phyloP scores from a whole-genome alignment of 23 tunicate genomes.

The Clavelina lepadiformis region DNA sequence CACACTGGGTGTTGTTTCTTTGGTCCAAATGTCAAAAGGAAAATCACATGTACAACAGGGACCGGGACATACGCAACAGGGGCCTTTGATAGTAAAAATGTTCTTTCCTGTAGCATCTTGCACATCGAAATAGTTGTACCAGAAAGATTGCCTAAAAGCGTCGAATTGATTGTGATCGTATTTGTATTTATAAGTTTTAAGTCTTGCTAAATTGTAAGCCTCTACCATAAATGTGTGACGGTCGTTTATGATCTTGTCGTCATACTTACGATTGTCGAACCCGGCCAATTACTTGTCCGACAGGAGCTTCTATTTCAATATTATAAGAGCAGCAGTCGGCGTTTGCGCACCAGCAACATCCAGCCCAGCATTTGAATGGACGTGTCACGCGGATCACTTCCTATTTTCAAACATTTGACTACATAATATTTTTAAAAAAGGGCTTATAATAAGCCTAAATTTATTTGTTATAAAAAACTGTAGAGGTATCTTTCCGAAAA shows the following conservation, averaged over 20 bases:
- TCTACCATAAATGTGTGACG: too few species aligned
- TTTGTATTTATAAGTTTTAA: too few species aligned
- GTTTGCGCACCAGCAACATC: conserved; percentile 87
- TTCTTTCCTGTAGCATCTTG: conserved; percentile 38
- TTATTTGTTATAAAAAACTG: too few species aligned
- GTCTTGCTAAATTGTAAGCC: too few species aligned
- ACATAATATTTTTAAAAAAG: too few species aligned
- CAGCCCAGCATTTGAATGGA: conserved; percentile 78
- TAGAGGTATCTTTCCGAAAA: too few species aligned
- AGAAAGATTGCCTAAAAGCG: conserved; percentile 49
- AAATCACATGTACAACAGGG: conserved; percentile 89
- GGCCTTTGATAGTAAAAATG: conserved; percentile 78
- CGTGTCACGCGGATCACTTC: conserved; percentile 72
- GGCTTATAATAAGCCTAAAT: too few species aligned
- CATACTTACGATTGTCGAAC: conserved; percentile 70
- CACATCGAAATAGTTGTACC: conserved; percentile 65
- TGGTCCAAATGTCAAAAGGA: conserved; percentile 69
- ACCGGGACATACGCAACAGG: conserved; percentile 87
- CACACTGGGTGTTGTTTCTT: conserved; percentile 19
- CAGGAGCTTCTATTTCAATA: conserved; percentile 67
- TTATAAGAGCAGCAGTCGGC: conserved; percentile 63
- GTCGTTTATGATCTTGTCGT: too few species aligned
- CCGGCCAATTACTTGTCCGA: conserved; percentile 49
- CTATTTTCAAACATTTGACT: too few species aligned
- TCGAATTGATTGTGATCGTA: too few species aligned